A percentile compares a stretch with the other conserved stretches of the same genome.
These are phyloP conservation scores for Silurus lanzhouensis DNA, from an alignment of 2,797 vertebrate genomes.

Conservation along the genomic window DNA sequence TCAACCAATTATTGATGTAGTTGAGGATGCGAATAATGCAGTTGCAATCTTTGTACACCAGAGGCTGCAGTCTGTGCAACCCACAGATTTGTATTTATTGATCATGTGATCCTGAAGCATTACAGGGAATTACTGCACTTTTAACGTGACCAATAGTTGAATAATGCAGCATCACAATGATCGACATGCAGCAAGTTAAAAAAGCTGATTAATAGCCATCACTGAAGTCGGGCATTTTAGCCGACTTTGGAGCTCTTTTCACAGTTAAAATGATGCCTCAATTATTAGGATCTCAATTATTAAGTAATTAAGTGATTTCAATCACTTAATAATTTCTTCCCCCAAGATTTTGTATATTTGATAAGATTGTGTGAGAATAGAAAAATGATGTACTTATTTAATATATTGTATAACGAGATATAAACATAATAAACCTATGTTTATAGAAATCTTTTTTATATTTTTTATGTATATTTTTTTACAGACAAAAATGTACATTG, in stretches of 20 bases:
- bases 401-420: no score
- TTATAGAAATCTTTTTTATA: no score
- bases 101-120: not conserved
- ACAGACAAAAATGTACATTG: not conserved
- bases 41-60: not conserved
- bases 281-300: not conserved
- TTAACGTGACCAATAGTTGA: not conserved
- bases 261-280: not conserved
- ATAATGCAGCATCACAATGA: not conserved
- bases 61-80: not conserved
- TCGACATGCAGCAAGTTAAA: not conserved
- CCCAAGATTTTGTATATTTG: not conserved
- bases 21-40: not conserved
- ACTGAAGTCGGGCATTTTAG: not conserved
- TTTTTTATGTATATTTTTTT: not conserved
- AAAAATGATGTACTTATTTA: not conserved
- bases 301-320: not conserved
- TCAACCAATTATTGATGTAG: no score
- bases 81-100: not conserved
- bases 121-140: not conserved
- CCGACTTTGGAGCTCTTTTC: not conserved
- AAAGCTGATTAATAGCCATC: not conserved
- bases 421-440: not conserved
- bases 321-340: not conserved
- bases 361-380: not conserved